Evolutionary conservation across 2,113 vertebrate genomes (phyloP).

Genomic region (Seriola dumerili): DNA sequence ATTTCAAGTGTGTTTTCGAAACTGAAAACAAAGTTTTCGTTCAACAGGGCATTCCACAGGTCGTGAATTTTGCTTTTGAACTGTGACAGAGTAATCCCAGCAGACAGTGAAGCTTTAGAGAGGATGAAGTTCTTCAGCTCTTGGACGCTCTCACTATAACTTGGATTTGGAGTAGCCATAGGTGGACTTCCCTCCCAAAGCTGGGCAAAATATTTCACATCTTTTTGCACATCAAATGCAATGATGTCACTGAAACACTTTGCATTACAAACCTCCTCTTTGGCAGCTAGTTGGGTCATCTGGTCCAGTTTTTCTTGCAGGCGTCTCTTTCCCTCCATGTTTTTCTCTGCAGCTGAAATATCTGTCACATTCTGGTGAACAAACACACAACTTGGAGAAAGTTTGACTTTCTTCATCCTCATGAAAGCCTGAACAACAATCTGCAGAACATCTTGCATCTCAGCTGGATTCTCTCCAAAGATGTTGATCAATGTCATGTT

Average conservation of each 20-base stretch:
- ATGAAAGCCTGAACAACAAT: too few species aligned
- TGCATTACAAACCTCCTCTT: too few species aligned
- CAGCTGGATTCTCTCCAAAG: too few species aligned
- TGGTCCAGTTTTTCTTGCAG: too few species aligned
- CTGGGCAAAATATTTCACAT: conserved; percentile 67
- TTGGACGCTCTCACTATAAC: conserved; percentile 56
- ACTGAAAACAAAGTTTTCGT: conserved; percentile 61
- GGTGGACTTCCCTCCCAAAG: conserved; percentile 71
- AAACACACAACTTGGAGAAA: too few species aligned
- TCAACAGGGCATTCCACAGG: conserved; percentile 47
- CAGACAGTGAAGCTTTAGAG: conserved; percentile 45
- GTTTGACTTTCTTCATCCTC: too few species aligned
- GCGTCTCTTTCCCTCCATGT: too few species aligned
- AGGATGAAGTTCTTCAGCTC: conserved; percentile 61
- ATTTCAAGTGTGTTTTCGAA: conserved; percentile 65
- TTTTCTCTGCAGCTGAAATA: too few species aligned
- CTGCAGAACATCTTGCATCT: too few species aligned
- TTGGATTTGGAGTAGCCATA: conserved; percentile 73
- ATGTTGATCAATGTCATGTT: too few species aligned
- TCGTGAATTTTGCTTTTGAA: conserved; percentile 48
- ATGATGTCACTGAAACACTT: conserved; percentile 41
- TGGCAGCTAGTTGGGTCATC: too few species aligned
- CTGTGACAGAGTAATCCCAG: conserved; percentile 22
- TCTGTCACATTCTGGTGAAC: too few species aligned
- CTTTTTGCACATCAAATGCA: conserved; percentile 53